Percentiles rank a stretch among this genome's conserved stretches.
These are phyloP conservation scores for Oscarella lobularis DNA, from an alignment of 37 sponge, comb jelly and placozoan genomes.

Conservation along the genomic window DNA sequence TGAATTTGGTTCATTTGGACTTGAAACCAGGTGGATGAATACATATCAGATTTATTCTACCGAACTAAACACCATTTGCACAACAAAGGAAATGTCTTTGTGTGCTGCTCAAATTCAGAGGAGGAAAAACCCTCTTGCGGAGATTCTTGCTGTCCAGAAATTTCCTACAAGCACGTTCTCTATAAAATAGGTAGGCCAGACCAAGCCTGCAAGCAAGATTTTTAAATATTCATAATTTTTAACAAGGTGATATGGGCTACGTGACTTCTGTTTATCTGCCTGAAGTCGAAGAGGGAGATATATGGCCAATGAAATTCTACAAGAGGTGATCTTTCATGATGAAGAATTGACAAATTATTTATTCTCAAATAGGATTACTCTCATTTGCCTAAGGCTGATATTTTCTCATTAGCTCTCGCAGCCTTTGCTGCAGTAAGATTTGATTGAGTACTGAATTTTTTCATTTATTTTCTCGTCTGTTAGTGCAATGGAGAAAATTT, in stretches of 20 bases:
- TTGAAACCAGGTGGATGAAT: slow-evolving; percentile 68
- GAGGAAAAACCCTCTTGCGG: no score
- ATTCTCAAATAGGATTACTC: slow-evolving; percentile 5
- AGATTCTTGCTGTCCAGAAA: neutral
- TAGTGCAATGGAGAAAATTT: slow-evolving; percentile 49
- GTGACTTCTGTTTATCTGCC: slow-evolving; percentile 82
- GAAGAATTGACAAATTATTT: no score
- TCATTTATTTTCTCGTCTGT: neutral
- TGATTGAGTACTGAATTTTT: no score
- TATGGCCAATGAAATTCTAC: slow-evolving; percentile 72
- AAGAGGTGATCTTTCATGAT: slow-evolving; percentile 36
- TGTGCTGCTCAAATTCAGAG: no score
- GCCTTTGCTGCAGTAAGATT: slow-evolving; percentile 60
- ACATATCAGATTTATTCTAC: no score
- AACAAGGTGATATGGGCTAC: slow-evolving; percentile 87
- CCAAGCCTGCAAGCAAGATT: neutral
- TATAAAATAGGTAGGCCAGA: neutral
- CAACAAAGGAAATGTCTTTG: no score
- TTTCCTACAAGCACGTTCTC: neutral
- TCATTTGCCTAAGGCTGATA: slow-evolving; percentile 72
- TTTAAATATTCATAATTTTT: neutral
- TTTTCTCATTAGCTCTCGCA: slow-evolving; percentile 82
- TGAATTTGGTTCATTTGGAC: slow-evolving; percentile 85
- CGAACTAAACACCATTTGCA: no score
- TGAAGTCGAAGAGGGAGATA: slow-evolving; percentile 90